Evolutionary conservation across 2,888 invertebrate species (phyloP).

Genomic region (Cephus sareptanus): DNA sequence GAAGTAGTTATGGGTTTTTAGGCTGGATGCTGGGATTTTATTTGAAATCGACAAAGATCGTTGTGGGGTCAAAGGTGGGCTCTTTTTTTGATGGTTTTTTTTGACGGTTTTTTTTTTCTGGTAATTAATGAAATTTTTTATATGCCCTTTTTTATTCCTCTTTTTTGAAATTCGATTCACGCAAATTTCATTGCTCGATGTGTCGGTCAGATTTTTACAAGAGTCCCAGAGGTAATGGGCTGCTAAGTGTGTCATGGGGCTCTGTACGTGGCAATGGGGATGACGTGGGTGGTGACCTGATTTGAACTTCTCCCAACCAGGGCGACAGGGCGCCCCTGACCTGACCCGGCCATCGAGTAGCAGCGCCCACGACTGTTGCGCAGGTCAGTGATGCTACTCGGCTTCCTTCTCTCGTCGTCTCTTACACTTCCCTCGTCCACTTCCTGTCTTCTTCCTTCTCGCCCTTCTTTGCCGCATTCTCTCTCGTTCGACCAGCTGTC

Average conservation of each 20-base stretch:
- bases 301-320: conserved; percentile 41
- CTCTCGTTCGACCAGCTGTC: background rate
- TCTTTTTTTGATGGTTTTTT: background rate
- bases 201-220: background rate
- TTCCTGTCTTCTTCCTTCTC: background rate
- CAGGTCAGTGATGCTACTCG: conserved; percentile 45
- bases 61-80: background rate
- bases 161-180: background rate
- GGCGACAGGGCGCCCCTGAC: conserved; percentile 46
- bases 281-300: conserved; percentile 46
- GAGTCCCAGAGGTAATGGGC: background rate
- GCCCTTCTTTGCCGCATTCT: background rate
- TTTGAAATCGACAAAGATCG: background rate
- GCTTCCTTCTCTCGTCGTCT: background rate
- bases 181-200: background rate
- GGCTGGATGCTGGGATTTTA: background rate
- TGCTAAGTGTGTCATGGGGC: conserved; percentile 22
- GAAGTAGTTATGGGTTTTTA: background rate
- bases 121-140: background rate
- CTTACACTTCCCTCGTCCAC: background rate
- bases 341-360: conserved; percentile 35
- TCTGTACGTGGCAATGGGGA: conserved; percentile 9
- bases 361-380: conserved; percentile 47
- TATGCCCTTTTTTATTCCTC: background rate
- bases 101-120: too few relatives aligned